A percentile compares a stretch with the other conserved stretches of the same genome.
Evolutionary conservation across 1,140 invertebrate species (phyloP).

Genomic region (Drosophila pectinifera): DNA sequence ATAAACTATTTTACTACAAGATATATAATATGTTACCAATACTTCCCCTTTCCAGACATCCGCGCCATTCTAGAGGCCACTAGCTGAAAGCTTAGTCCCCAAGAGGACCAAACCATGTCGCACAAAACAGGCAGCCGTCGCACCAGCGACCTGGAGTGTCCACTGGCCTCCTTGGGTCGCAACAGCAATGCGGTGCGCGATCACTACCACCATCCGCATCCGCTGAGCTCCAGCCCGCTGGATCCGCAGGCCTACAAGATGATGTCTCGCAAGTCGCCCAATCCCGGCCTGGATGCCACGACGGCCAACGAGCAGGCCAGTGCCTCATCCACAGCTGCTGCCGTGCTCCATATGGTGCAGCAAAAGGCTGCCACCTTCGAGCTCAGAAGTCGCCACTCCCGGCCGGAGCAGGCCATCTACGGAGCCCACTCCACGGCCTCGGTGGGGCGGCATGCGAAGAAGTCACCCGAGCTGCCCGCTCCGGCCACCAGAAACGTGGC

Average conservation of each 20-base stretch:
- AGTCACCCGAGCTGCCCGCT: constrained; percentile 54
- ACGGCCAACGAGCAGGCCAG: constrained; percentile 39
- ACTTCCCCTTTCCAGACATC: constrained; percentile 38
- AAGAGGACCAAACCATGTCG: constrained; percentile 59
- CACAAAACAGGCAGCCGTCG: constrained; percentile 77
- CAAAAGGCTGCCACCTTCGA: constrained; percentile 84
- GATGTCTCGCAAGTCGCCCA: constrained; percentile 84
- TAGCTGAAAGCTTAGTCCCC: constrained; percentile 8
- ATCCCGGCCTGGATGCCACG: constrained; percentile 62
- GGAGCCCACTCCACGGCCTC: constrained; percentile 64
- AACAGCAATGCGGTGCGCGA: constrained; percentile 85
- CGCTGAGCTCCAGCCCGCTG: constrained; percentile 85
- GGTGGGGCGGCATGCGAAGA: constrained; percentile 55
- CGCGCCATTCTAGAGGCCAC: constrained; percentile 23
- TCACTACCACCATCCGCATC: constrained; percentile 84
- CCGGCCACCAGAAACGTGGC: constrained; percentile 52
- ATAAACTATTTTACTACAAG: no score
- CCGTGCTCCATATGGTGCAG: constrained; percentile 73
- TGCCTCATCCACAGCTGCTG: constrained; percentile 46
- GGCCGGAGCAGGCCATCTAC: constrained; percentile 51
- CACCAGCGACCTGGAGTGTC: constrained; percentile 85
- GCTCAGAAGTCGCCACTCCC: constrained; percentile 66
- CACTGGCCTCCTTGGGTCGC: constrained; percentile 87
- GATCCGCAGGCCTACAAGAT: constrained; percentile 85
- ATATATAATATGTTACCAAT: no score